Conservation (phyloP, 2,888 invertebrate genomes). For the Lepidochitona cinerea region DNA sequence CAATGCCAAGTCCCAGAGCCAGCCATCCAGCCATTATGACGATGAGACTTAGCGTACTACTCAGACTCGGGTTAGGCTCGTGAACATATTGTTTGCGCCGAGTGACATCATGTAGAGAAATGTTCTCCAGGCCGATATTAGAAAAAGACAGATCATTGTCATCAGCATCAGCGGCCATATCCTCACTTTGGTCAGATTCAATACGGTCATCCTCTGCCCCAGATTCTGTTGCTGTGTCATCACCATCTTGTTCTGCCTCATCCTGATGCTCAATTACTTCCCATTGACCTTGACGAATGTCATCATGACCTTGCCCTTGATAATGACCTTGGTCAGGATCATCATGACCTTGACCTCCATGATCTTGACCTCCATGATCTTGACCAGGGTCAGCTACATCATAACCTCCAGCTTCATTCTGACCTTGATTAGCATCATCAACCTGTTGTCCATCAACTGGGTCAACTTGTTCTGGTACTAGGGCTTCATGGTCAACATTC, state of each 20-base stretch:
- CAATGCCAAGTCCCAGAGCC: slow-evolving; percentile 29
- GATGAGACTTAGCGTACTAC: slow-evolving; percentile 27
- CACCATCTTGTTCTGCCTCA: slow-evolving; percentile 9
- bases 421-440: no score
- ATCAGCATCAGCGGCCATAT: slow-evolving; percentile 28
- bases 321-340: no score
- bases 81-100: slow-evolving; percentile 29
- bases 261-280: background rate
- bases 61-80: slow-evolving; percentile 29
- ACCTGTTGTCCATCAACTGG: no score
- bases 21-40: slow-evolving; percentile 30
- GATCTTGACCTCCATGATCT: no score
- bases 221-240: background rate
- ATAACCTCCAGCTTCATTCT: background rate
- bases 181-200: slow-evolving; percentile 39
- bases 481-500: no score
- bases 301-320: no score
- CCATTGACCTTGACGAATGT: no score
- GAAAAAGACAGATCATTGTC: slow-evolving; percentile 18
- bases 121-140: slow-evolving; percentile 36
- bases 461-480: no score
- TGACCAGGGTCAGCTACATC: background rate
- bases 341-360: no score
- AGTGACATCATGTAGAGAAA: slow-evolving; percentile 25
- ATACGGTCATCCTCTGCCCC: slow-evolving; percentile 28